These are phyloP conservation scores for Premnoplex brunnescens DNA, from an alignment of 2,797 vertebrate genomes.

Conservation along the genomic window DNA sequence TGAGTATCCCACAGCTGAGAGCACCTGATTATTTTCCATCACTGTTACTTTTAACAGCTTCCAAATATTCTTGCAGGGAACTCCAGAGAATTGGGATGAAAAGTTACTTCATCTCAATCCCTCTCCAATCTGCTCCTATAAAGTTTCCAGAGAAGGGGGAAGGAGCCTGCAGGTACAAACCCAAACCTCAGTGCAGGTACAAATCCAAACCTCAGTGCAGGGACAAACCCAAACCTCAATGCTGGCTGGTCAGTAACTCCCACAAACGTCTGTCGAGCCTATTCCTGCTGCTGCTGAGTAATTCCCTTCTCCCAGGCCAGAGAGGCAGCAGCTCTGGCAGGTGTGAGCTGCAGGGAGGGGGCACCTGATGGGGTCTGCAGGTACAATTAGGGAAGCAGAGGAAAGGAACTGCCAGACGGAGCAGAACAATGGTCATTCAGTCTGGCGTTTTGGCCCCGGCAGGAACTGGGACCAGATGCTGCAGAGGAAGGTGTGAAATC, in stretches of 20 bases:
- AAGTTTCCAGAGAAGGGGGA: not conserved
- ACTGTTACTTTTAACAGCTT: not conserved
- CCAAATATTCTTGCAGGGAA: not conserved
- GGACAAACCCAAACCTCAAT: too few species aligned
- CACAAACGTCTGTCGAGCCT: not conserved
- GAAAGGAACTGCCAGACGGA: not conserved
- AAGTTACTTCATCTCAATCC: not conserved
- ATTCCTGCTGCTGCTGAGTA: not conserved
- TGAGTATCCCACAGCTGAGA: not conserved
- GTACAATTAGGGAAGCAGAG: not conserved
- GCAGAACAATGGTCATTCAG: not conserved
- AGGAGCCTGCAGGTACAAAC: not conserved
- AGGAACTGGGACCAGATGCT: not conserved
- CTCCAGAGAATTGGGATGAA: not conserved
- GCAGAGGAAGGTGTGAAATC: conserved; percentile 41
- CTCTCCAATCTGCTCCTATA: not conserved
- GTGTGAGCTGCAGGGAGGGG: not conserved
- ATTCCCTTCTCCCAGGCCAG: not conserved
- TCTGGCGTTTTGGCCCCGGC: not conserved
- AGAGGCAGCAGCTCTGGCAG: not conserved
- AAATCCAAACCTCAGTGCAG: not conserved
- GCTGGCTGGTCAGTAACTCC: accelerated
- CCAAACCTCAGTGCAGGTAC: too few species aligned
- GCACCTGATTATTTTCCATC: not conserved
- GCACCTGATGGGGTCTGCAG: not conserved